These are phyloP conservation scores for Agrochola macilenta DNA, from an alignment of 2,888 invertebrate genomes.

Conservation along the genomic window DNA sequence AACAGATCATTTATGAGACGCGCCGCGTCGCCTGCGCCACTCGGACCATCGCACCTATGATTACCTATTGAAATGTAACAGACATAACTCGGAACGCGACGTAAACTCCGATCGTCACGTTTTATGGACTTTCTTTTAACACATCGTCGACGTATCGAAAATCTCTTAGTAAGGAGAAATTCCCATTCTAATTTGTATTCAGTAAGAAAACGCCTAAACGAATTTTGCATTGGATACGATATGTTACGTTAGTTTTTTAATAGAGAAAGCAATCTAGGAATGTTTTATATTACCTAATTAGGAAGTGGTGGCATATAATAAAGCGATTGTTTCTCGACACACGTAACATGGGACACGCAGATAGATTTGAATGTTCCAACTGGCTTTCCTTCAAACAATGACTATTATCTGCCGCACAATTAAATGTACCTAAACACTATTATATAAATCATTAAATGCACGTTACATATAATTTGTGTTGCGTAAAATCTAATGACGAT, in stretches of 20 bases:
- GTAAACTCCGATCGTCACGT: constrained; percentile 72
- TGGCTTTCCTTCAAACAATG: constrained; percentile 62
- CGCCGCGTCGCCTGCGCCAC: not conserved
- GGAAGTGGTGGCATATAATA: constrained; percentile 64
- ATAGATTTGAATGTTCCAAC: constrained; percentile 36
- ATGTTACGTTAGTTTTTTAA: constrained; percentile 76
- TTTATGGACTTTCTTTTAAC: constrained; percentile 83
- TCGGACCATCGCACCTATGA: constrained; percentile 39
- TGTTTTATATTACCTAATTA: constrained; percentile 74
- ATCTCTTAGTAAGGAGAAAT: constrained; percentile 86
- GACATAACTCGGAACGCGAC: constrained; percentile 63
- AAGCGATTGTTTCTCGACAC: constrained; percentile 43
- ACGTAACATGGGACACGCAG: constrained; percentile 54
- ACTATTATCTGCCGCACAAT: constrained; percentile 61
- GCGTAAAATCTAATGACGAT: constrained; percentile 66
- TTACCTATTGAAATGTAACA: constrained; percentile 69
- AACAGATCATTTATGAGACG: constrained; percentile 24
- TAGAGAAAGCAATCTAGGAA: constrained; percentile 71
- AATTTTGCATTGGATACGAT: constrained; percentile 80
- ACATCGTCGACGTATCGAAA: constrained; percentile 78
- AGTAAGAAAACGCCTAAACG: constrained; percentile 75
- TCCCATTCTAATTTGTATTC: constrained; percentile 86
- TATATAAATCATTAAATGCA: constrained; percentile 67
- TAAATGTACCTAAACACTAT: constrained; percentile 57
- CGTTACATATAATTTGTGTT: constrained; percentile 66